Evolutionary conservation across 1,140 invertebrate species (phyloP).

Genomic region (Lepidurus couesii): DNA sequence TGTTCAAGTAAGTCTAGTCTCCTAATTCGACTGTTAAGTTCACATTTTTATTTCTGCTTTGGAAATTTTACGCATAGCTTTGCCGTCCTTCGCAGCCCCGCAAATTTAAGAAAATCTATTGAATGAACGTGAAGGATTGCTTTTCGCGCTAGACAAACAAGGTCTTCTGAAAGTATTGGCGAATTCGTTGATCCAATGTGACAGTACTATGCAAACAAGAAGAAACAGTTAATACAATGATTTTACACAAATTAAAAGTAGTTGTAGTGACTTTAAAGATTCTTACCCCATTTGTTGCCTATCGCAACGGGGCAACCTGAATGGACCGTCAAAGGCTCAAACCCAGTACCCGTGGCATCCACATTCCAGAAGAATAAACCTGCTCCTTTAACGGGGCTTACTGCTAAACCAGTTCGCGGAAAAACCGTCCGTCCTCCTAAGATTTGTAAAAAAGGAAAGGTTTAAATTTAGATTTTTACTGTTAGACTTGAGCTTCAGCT

Average conservation of each 20-base stretch:
- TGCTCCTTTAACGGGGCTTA: slow-evolving; percentile 11
- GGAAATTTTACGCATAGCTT: neutral
- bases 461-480: too few relatives aligned
- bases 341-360: neutral
- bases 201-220: neutral
- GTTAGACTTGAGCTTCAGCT: too few relatives aligned
- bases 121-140: neutral
- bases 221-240: neutral
- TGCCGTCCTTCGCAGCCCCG: neutral
- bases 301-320: neutral
- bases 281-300: slow-evolving; percentile 7
- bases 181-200: slow-evolving; percentile 10
- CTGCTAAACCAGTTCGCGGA: neutral
- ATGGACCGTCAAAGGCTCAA: neutral
- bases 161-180: neutral
- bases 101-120: neutral
- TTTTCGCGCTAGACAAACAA: neutral
- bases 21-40: neutral
- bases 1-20: slow-evolving; percentile 8
- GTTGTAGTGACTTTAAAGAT: neutral
- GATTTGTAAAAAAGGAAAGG: neutral
- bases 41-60: neutral
- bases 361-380: neutral
- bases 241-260: neutral
- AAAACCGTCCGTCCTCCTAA: neutral